A percentile compares a stretch with the other conserved stretches of the same genome.
These are phyloP conservation scores for Copidosoma floridanum DNA, from an alignment of 1,140 invertebrate genomes.

Conservation along the genomic window DNA sequence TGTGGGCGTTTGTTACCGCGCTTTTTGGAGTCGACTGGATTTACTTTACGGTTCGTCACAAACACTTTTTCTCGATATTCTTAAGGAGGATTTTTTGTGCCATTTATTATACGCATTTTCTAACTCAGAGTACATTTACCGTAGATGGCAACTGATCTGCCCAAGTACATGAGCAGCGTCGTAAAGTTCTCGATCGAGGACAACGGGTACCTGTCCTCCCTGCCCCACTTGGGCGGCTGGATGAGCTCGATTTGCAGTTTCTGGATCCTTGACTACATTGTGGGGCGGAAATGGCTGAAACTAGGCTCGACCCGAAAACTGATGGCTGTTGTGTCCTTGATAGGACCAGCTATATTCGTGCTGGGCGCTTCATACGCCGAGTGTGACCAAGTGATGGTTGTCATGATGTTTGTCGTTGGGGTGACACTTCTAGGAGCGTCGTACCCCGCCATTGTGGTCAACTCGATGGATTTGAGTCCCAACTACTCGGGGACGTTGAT, in stretches of 20 bases:
- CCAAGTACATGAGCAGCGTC: slow-evolving; percentile 59
- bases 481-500: slow-evolving; percentile 58
- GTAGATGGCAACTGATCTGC: slow-evolving; percentile 65
- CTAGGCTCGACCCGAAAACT: not conserved
- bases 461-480: slow-evolving; percentile 60
- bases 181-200: slow-evolving; percentile 9
- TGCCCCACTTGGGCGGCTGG: slow-evolving; percentile 15
- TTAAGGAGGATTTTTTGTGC: no score
- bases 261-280: not conserved
- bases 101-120: no score
- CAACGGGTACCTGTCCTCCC: slow-evolving; percentile 6
- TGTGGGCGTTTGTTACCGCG: slow-evolving; percentile 60
- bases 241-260: not conserved
- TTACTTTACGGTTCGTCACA: slow-evolving; percentile 62
- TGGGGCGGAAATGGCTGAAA: not conserved
- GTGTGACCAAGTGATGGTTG: slow-evolving; percentile 31
- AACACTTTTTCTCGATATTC: no score
- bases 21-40: slow-evolving; percentile 68
- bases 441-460: slow-evolving; percentile 39
- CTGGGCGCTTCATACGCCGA: slow-evolving; percentile 35
- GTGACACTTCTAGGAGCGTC: slow-evolving; percentile 35
- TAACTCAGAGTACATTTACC: no score
- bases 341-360: slow-evolving; percentile 30
- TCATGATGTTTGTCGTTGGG: slow-evolving; percentile 35
- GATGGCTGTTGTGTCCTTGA: not conserved